These are phyloP conservation scores for Formicarius rufipectus DNA, from an alignment of 2,113 vertebrate species.

Conservation along the genomic window DNA sequence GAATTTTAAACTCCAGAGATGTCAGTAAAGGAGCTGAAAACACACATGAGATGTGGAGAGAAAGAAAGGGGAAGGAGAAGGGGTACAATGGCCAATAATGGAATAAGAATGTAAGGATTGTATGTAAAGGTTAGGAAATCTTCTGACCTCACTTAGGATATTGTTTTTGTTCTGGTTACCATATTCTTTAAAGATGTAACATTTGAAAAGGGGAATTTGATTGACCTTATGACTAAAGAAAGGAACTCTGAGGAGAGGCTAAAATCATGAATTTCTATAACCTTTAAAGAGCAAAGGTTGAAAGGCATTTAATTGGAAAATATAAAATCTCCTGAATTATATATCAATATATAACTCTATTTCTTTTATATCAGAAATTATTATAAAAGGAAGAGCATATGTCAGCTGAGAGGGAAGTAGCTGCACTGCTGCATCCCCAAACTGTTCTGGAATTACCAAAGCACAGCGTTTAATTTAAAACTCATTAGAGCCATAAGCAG, in stretches of 20 bases:
- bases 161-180: conserved; percentile 60
- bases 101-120: conserved; percentile 14
- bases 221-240: conserved; percentile 65
- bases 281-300: conserved; percentile 69
- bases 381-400: conserved; percentile 22
- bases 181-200: conserved; percentile 56
- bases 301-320: conserved; percentile 66
- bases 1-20: not conserved
- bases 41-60: not conserved
- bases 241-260: conserved; percentile 43
- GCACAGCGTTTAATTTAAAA: not conserved
- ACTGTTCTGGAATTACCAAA: not conserved
- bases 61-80: not conserved
- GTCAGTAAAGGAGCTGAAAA: not conserved
- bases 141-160: conserved; percentile 38
- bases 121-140: conserved; percentile 47
- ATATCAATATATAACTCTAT: conserved; percentile 54
- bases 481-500: not conserved
- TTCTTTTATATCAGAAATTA: conserved; percentile 49
- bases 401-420: conserved; percentile 28
- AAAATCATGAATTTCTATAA: conserved; percentile 65
- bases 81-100: not conserved
- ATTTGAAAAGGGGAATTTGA: conserved; percentile 69
- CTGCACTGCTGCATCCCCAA: not conserved
- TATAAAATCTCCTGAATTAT: conserved; percentile 46